Base-by-base conservation (phyloP, 1,140 invertebrate genomes). In the Bactericera cockerelli region DNA sequence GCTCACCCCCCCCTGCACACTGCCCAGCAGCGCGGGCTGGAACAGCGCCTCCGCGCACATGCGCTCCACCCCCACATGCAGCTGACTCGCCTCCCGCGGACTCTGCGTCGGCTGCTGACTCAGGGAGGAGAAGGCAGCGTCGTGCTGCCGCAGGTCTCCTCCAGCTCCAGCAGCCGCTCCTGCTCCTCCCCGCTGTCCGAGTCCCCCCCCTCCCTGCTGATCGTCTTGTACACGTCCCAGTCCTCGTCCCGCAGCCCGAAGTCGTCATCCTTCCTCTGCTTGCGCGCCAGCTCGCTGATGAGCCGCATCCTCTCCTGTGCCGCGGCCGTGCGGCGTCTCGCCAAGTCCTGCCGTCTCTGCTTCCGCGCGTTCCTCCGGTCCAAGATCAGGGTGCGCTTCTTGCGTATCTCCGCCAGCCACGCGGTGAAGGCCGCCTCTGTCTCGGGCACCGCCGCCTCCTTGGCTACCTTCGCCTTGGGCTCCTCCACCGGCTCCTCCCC, bases 141-240 rank as follows among this genome's bases (percentile, higher is more conserved):
- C 89, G 68, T 92, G 82, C 64, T 87, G 83, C 53, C 86, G 76
- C 3, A 96, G 71, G 4, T 81, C 58, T 89, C 84, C 67, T 95
- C 92, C 0, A 90, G 73, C 71, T 95, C 90, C 53, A 90, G 64
- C 0, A 95, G 71, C 66, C 89, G 86, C 65, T 93, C 91, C 66
- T 90, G 86, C 70, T 95, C 92, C 28, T 85, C 82, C 68, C 95
- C 92, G 33, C 89, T 93, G 68, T 95, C 91, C 0, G 87, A 90
- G 70, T 90, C 87, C 66, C 81, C 78, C 64, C 82, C 82, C 66
- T 83, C 80, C 72, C 79, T 80, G 68, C 84, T 87, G 56, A 93
- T 92, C 49, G 83, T 84, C 76, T 94, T 94, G 68, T 96, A 96
- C 1, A 94, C 89, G 72, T 94, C 89, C 92, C 92, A 96, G 69